Base-by-base conservation (phyloP, 1,140 invertebrate genomes). In the Armadillidium nasatum region DNA sequence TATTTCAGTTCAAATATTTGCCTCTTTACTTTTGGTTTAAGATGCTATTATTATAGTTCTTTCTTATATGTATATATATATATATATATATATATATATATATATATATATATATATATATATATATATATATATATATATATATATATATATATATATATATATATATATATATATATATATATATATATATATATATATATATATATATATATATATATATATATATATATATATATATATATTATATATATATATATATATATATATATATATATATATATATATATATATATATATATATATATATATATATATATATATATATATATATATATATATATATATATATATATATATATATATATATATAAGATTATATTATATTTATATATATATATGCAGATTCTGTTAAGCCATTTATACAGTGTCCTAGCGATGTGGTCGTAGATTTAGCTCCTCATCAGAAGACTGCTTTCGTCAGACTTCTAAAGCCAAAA, bases 361-460 rank as follows among this genome's bases (percentile, higher is more conserved):
- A 60, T 60, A 60, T 33, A n/a, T 13, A 10, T 19, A 1, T 22
- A 15, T 44, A 44, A 72, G 81, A 13, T 60, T 13, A 22, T 71
- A 71, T n/a, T 71, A 15, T 71, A 10, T 22, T 33, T 71, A 71
- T 44, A 7, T n/a, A 60, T 15, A 60, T 19, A 60, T 60, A 15
- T 60, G 15, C 81, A 85, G 84, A 83, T 74, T 78, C 78, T 76
- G 82, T 86, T 71, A 84, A 84, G 69, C 88, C 89, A 46, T 90
- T 87, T 81, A 90, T 91, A 75, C 88, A 86, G 76, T 91, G 90
- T 82, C 90, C 90, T 0, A 82, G 80, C 45, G 86, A 88, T 81
- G 85, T 90, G 71, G 87, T 86, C 66, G 87, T 89, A 23, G 85
- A 87, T 50, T 83, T 91, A 45, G 87, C 87, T 19, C 79, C 83